Conservation (phyloP, 92 coral and sea anemone species). For the Umimayanthus chanpuru region DNA sequence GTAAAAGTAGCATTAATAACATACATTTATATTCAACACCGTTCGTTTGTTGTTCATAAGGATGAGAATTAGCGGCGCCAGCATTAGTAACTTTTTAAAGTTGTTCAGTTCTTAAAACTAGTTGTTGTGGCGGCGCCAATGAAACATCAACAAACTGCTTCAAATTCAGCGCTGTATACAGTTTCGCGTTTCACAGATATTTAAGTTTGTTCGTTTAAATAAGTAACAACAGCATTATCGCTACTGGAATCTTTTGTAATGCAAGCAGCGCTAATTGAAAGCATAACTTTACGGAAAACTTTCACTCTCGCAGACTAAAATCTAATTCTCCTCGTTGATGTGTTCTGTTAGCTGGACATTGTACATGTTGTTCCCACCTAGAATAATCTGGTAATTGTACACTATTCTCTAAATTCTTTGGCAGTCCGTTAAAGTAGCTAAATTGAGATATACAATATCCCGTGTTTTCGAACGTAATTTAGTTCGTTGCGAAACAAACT, state of each 20-base stretch:
- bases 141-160: conserved; percentile 24
- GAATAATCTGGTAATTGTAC: background rate
- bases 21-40: background rate
- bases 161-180: conserved; percentile 27
- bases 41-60: conserved; percentile 9
- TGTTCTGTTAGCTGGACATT: background rate
- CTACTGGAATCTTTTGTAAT: conserved; percentile 46
- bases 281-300: conserved; percentile 34
- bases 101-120: background rate
- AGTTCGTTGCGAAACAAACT: conserved; percentile 25
- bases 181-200: conserved; percentile 47
- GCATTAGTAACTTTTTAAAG: background rate
- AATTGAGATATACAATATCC: background rate
- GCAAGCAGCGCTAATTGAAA: conserved; percentile 40
- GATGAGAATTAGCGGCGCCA: background rate
- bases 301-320: conserved; percentile 6
- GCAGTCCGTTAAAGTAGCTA: background rate
- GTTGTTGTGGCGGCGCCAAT: conserved; percentile 11
- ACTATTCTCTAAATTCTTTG: background rate
- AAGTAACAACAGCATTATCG: conserved; percentile 44
- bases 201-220: conserved; percentile 44
- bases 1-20: background rate
- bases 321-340: background rate
- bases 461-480: conserved; percentile 15
- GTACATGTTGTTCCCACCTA: background rate